A percentile compares a stretch with the other conserved stretches of the same genome.
phyloP scores from a whole-genome alignment of 2,113 vertebrate species.

The Uria lomvia region DNA sequence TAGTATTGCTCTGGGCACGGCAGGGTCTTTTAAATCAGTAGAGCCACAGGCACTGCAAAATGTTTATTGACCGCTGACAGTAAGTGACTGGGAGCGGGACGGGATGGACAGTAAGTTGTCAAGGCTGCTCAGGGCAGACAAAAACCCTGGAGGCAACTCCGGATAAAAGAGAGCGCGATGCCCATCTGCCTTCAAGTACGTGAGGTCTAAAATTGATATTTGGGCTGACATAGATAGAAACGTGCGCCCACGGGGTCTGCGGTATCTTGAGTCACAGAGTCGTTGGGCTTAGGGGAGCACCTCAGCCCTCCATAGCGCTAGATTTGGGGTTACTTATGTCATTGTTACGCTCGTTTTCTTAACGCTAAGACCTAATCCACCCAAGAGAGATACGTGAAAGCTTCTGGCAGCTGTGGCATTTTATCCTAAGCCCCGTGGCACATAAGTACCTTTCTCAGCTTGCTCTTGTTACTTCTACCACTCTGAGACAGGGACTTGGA shows the following conservation, averaged over 20 bases:
- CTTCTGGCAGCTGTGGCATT: background rate
- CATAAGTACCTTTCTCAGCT: background rate
- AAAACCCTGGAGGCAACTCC: background rate
- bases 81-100: background rate
- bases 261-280: background rate
- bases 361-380: background rate
- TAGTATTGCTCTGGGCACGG: background rate
- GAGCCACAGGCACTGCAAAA: background rate
- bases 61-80: slow-evolving; percentile 48
- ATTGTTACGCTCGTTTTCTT: background rate
- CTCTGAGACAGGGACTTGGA: background rate
- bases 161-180: background rate
- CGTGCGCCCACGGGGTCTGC: background rate
- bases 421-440: background rate
- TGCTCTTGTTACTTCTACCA: background rate
- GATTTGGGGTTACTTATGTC: background rate
- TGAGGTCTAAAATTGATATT: background rate
- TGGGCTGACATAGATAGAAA: background rate
- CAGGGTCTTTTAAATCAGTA: background rate
- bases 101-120: background rate
- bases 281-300: background rate
- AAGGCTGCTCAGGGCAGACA: slow-evolving; percentile 1
- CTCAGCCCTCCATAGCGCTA: background rate
- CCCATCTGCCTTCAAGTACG: background rate
- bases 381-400: background rate